phyloP scores from a whole-genome alignment of 2,797 vertebrate species.

The Microhierax caerulescens region DNA sequence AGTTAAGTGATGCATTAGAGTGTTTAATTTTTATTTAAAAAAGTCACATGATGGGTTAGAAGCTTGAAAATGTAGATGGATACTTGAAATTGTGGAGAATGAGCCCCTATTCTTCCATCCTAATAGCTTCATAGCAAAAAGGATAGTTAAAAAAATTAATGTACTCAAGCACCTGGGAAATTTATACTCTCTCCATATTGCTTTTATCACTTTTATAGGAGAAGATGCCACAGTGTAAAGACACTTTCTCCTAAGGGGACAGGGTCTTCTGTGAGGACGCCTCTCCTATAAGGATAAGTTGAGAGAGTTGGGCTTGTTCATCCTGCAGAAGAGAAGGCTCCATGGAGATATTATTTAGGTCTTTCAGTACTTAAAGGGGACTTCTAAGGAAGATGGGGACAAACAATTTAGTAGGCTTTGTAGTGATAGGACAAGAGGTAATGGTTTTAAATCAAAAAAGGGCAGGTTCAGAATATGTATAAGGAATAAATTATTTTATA shows the following conservation, averaged over 20 bases:
- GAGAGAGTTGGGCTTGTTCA: neutral
- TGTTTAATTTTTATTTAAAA: neutral
- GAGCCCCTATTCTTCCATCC: neutral
- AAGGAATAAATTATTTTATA: neutral
- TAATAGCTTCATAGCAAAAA: neutral
- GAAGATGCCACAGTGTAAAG: neutral
- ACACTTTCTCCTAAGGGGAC: neutral
- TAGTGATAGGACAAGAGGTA: accelerated
- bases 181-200: neutral
- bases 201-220: neutral
- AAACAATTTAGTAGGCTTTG: neutral
- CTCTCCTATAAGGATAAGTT: neutral
- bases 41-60: neutral
- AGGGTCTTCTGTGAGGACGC: neutral
- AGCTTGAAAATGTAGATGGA: neutral
- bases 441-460: neutral
- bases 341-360: accelerated
- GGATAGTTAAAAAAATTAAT: neutral
- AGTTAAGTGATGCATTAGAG: neutral
- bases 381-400: neutral
- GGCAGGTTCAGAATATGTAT: neutral
- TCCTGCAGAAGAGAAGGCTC: neutral
- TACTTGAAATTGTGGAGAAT: neutral
- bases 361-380: neutral
- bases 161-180: neutral